Percentiles rank a stretch among this genome's conserved stretches.
phyloP scores from a whole-genome alignment of 2,113 vertebrate genomes.

The Orthonyx spaldingii region DNA sequence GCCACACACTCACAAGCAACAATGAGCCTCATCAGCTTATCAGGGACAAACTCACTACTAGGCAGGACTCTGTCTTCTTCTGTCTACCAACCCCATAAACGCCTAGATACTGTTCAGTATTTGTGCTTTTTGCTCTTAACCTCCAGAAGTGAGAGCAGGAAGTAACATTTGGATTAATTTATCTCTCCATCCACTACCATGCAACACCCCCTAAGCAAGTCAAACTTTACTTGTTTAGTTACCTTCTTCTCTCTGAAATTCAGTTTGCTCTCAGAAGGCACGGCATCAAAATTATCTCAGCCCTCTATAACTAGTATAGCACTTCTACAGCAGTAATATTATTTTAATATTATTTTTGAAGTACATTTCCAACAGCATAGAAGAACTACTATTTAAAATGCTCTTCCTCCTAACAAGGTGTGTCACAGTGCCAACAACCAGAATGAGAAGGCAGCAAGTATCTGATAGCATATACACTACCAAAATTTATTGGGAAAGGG shows the following conservation, averaged over 20 bases:
- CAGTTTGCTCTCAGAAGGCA: neutral
- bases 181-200: neutral
- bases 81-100: neutral
- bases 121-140: neutral
- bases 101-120: neutral
- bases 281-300: neutral
- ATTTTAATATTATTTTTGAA: neutral
- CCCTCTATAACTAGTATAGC: neutral
- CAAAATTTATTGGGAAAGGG: neutral
- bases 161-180: neutral
- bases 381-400: neutral
- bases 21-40: neutral
- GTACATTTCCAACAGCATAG: neutral
- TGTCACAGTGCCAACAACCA: rapidly evolving
- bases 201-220: neutral
- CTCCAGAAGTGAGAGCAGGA: neutral
- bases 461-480: neutral
- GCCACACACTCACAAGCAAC: neutral
- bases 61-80: neutral
- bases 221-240: neutral
- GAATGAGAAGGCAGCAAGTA: neutral
- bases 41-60: neutral
- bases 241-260: neutral
- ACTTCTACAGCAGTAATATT: neutral
- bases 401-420: neutral